Conservation (phyloP, 2,113 vertebrate species). For the Protobothrops flavoviridis region DNA sequence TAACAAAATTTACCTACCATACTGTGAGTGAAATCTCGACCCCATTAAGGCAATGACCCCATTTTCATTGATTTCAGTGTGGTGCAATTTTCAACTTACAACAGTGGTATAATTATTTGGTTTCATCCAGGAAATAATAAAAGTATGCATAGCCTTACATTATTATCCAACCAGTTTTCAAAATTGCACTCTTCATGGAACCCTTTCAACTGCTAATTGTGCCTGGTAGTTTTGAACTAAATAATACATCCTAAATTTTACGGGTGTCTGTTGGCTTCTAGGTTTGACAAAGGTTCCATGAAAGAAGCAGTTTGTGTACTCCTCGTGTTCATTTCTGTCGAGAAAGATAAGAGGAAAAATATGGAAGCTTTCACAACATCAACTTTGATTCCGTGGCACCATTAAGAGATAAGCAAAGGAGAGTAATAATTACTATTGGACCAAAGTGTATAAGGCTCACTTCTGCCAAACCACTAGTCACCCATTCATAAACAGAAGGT, state of each 20-base stretch:
- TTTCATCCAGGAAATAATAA: constrained; percentile 4
- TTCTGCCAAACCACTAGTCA: background rate
- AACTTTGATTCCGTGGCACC: constrained; percentile 54
- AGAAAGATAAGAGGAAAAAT: constrained; percentile 19
- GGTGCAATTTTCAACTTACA: background rate
- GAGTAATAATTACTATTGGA: constrained; percentile 33
- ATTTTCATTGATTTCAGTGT: constrained; percentile 2
- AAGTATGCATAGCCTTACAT: constrained; percentile 24
- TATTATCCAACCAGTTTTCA: constrained; percentile 44
- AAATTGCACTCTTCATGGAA: constrained; percentile 50
- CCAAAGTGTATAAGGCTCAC: background rate
- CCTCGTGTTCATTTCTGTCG: background rate
- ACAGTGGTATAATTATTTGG: background rate
- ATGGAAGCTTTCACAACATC: constrained; percentile 64
- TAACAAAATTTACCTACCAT: background rate
- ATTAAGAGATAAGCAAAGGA: constrained; percentile 45
- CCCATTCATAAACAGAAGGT: background rate
- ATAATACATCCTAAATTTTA: constrained; percentile 58
- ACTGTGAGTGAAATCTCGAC: constrained; percentile 14
- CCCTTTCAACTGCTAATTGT: constrained; percentile 58
- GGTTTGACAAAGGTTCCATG: constrained; percentile 54
- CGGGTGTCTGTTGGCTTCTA: constrained; percentile 50
- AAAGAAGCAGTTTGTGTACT: constrained; percentile 39
- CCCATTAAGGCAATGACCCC: constrained; percentile 11
- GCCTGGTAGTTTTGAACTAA: constrained; percentile 49